Base-by-base conservation (phyloP, 2,888 invertebrate genomes). In the Cantharis nigra region DNA sequence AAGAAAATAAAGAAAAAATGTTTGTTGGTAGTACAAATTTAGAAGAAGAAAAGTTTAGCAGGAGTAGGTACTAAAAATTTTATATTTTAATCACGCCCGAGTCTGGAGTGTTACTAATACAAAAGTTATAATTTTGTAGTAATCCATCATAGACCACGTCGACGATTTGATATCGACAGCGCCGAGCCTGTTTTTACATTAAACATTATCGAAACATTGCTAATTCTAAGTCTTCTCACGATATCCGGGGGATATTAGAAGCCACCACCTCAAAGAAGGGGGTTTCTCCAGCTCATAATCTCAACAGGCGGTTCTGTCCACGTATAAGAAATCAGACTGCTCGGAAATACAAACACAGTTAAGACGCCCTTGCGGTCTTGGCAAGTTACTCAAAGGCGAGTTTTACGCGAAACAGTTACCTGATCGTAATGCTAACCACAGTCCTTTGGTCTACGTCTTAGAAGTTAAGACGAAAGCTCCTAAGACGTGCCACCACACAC, bases 391-490 rank as follows among this genome's bases (percentile, higher is more conserved):
- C 84, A 84, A 86, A 86, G 85, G 85, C 82, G 83, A 84, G 83
- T 85, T 85, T 85, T 84, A 82, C 81, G 82, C 80, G 83, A 82
- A 81, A 77, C 81, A 83, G 84, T 85, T 86, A 86, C 87, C 87
- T 86, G 87, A 87, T 87, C 86, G 84, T 85, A 85, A 86, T 87
- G 84, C 86, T 81, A 82, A 86, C 87, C 86, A 83, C 86, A 86
- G 82, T 84, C 85, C 85, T 85, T 86, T 82, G 82, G 81, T 76
- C 79, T 67, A 76, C 79, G 83, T 83, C 85, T 84, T 85, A 84
- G 83, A 78, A 80, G 83, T 82, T 84, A 84, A 84, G 83, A 83
- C 80, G 82, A 74, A 80, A 81, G 80, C 79, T 72, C 73, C 81
- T 80, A 79, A 81, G 79, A 80, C 81, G 81, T 77, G 83, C 82